Evolutionary conservation across 1,140 invertebrate species (phyloP), one percentile per base, ranked within the genome.

Genomic region (Formica selysi): DNA sequence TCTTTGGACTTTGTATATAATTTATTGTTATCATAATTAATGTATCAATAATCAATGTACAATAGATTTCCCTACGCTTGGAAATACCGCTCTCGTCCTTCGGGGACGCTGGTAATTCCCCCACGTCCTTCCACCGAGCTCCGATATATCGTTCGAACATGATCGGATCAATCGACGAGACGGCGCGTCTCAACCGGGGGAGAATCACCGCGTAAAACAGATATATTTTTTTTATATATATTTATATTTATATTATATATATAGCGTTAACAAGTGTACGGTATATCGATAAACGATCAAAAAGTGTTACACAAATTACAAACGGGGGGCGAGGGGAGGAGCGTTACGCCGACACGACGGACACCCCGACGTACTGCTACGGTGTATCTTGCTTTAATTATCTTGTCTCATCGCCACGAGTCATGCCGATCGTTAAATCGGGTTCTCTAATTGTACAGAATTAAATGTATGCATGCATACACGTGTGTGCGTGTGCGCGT

Each of bases 31-130:
- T 94, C 88, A 93, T 93, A 92, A 93, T 93, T 94, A 93, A 93
- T 89, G 93, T 95, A 94, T 95, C 94, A 95, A 94, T 95, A 95
- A 95, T 94, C 92, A 95, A 95, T 95, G 93, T 95, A 95, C 94
- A 95, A 95, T 95, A 94, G 91, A 95, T 93, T 51, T 92, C 90
- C 92, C 94, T 95, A 95, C 93, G 90, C 92, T 92, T 92, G 91
- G 84, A 93, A 93, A 92, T 93, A 91, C 92, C 90, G 73, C 59
- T 89, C 91, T 89, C 57, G 41, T 87, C 85, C 80, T 83, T 89
- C 80, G 74, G 48, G 48, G 59, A 86, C 86, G 76, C 59, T 67
- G 64, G 81, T 86, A 86, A 86, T 91, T 91, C 80, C 80, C 76
- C 85, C 59, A 84, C 38, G 38, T 65, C 13, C 44, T 26, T 84